Evolutionary conservation across 2,888 invertebrate genomes (phyloP).

Genomic region (Mimas tiliae): DNA sequence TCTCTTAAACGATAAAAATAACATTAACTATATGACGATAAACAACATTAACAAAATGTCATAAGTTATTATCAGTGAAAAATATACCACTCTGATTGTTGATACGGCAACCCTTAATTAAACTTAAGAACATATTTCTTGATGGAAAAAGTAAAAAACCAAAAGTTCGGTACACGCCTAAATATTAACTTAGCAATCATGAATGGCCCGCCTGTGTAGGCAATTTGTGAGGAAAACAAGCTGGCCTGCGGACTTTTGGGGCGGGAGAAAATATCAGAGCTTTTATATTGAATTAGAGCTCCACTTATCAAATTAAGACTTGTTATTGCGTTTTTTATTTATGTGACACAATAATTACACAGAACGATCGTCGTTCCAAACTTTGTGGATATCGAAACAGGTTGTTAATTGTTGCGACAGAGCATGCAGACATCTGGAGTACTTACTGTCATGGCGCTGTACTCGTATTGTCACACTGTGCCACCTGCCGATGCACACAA

Average conservation of each 20-base stretch:
- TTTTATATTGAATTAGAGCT: slow-evolving; percentile 45
- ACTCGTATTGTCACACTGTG: slow-evolving; percentile 34
- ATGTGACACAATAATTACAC: slow-evolving; percentile 42
- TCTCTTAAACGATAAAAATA: slow-evolving; percentile 23
- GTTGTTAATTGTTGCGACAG: slow-evolving; percentile 38
- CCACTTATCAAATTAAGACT: slow-evolving; percentile 53
- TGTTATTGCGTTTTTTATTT: slow-evolving; percentile 44
- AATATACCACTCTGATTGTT: background rate
- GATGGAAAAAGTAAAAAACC: slow-evolving; percentile 20
- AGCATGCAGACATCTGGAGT: slow-evolving; percentile 33
- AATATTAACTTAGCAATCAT: slow-evolving; percentile 32
- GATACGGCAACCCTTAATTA: slow-evolving; percentile 12
- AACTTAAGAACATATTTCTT: slow-evolving; percentile 28
- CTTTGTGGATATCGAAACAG: slow-evolving; percentile 46
- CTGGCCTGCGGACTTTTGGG: slow-evolving; percentile 29
- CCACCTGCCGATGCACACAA: slow-evolving; percentile 42
- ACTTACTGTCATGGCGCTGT: slow-evolving; percentile 25
- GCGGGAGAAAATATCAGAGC: slow-evolving; percentile 32
- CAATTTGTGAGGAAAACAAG: slow-evolving; percentile 29
- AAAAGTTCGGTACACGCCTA: slow-evolving; percentile 24
- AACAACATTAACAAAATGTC: slow-evolving; percentile 6
- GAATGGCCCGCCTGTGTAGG: slow-evolving; percentile 28
- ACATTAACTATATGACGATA: too few relatives aligned
- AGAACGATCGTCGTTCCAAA: slow-evolving; percentile 40
- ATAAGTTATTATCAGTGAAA: slow-evolving; percentile 10